Evolutionary conservation across 2,113 vertebrate species (phyloP).

Genomic region (Lasiurus borealis): DNA sequence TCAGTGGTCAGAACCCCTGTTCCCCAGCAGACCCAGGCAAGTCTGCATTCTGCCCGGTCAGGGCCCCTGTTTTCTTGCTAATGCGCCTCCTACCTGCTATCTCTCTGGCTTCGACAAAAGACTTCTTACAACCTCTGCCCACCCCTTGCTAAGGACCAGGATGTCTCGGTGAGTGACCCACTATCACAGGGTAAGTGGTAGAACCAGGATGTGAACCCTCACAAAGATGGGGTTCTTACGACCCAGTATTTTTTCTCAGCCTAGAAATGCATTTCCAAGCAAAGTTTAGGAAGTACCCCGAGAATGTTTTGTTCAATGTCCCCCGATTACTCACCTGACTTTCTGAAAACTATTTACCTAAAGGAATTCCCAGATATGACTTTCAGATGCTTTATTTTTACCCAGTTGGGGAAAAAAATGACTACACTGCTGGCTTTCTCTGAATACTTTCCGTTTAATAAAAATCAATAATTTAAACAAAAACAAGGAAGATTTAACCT

Average conservation of each 20-base stretch:
- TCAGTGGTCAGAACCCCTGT: neutral
- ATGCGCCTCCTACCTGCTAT: neutral
- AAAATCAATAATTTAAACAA: constrained; percentile 33
- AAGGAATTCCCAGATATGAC: neutral
- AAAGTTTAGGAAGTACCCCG: neutral
- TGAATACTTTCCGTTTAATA: constrained; percentile 28
- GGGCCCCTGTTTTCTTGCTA: neutral
- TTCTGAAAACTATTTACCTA: constrained; percentile 23
- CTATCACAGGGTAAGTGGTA: neutral
- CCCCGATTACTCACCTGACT: neutral
- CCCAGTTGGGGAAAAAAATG: neutral
- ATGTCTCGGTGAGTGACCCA: neutral
- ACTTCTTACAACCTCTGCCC: neutral
- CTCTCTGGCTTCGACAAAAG: constrained; percentile 34
- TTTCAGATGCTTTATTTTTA: constrained; percentile 19
- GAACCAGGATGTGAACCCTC: constrained; percentile 1
- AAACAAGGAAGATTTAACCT: constrained; percentile 21
- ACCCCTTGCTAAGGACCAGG: neutral
- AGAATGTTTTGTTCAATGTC: constrained; percentile 18
- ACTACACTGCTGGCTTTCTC: neutral
- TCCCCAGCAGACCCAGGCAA: neutral
- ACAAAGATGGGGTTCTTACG: neutral
- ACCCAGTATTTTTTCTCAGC: neutral
- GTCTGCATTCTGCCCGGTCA: neutral
- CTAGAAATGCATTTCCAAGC: neutral